Evolutionary conservation across 2,888 invertebrate species (phyloP).

Genomic region (Volucella zonaria): DNA sequence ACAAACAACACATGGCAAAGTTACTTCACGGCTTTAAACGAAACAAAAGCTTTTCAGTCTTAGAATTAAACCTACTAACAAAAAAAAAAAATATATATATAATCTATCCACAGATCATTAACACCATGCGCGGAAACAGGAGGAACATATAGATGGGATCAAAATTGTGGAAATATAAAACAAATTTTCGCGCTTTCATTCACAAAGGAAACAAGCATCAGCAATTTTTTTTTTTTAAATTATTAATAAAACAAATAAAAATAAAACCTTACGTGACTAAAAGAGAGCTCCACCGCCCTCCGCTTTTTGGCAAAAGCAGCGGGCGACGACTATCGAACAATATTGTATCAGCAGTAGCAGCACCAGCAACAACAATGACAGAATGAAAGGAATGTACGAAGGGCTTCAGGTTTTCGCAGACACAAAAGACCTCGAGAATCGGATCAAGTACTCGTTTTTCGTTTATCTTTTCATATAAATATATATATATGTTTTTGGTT

Average conservation of each 20-base stretch:
- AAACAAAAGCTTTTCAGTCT: too few species aligned
- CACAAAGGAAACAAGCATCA: slow-evolving; percentile 46
- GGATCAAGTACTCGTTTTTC: slow-evolving; percentile 42
- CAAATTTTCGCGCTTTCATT: slow-evolving; percentile 28
- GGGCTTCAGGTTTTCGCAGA: slow-evolving; percentile 31
- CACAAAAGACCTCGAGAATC: slow-evolving; percentile 45
- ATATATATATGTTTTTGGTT: slow-evolving; percentile 22
- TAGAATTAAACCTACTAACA: not conserved
- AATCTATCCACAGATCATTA: slow-evolving; percentile 23
- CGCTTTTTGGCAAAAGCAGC: slow-evolving; percentile 35
- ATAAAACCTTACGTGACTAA: slow-evolving; percentile 72
- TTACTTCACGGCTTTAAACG: too few species aligned
- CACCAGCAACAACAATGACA: slow-evolving; percentile 44
- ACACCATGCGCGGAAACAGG: slow-evolving; percentile 35
- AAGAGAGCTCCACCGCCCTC: slow-evolving; percentile 43
- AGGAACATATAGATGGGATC: not conserved
- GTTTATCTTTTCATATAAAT: slow-evolving; percentile 23
- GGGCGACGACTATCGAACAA: slow-evolving; percentile 27
- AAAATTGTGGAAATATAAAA: slow-evolving; percentile 33
- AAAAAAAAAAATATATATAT: slow-evolving; percentile 15
- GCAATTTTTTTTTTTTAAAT: slow-evolving; percentile 37
- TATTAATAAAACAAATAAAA: slow-evolving; percentile 71
- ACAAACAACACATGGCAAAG: too few species aligned
- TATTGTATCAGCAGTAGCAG: slow-evolving; percentile 39
- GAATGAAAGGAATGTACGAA: slow-evolving; percentile 48